Evolutionary conservation across 2,797 vertebrate species (phyloP), one percentile per base, ranked within the genome.

Genomic region (Apodemus agrarius): DNA sequence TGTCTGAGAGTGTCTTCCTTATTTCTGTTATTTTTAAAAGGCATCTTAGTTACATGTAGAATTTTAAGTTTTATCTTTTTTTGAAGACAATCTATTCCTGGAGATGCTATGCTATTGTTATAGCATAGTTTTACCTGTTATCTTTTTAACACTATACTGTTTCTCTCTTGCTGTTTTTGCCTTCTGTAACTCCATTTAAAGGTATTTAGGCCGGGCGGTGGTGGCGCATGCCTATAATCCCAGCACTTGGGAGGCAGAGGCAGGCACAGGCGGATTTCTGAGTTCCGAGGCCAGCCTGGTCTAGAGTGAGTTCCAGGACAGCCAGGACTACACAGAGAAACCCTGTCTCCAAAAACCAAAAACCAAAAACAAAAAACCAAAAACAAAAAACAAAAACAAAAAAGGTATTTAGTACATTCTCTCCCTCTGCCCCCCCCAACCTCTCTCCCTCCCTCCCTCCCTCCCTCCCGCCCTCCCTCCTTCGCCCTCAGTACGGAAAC

Each of bases 41-140:
- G 24, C 43, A 67, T 13, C 59, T 93, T 85, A 89, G 13, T 54
- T 93, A 78, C 19, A 34, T n/a, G 13, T 57, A 40, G 40, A 72
- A 72, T 49, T 91, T 90, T 87, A 91, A 83, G 31, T 79, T 93
- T 95, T 94, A 78, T 90, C 17, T 59, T 79, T 89, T 46, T 92
- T 90, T 88, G 57, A 94, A 79, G 69, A 49, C 63, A 93, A 59
- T 37, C 34, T 79, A 34, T 59, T 90, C 85, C 74, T 90, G 57
- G 87, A 93, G 79, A 63, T 37, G 21, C 12, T 59, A 63, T 37
- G 21, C 12, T 59, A 0, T 82, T 86, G n/a, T 65, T 90, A 34
- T 37, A 26, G 79, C 57, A 84, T 93, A 69, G 43, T 87, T 72
- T 31, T 14, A 79, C 84, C 49, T 67, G 14, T 91, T 54, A 29